Evolutionary conservation across 2,797 vertebrate species (phyloP).

Genomic region (Iguana delicatissima): DNA sequence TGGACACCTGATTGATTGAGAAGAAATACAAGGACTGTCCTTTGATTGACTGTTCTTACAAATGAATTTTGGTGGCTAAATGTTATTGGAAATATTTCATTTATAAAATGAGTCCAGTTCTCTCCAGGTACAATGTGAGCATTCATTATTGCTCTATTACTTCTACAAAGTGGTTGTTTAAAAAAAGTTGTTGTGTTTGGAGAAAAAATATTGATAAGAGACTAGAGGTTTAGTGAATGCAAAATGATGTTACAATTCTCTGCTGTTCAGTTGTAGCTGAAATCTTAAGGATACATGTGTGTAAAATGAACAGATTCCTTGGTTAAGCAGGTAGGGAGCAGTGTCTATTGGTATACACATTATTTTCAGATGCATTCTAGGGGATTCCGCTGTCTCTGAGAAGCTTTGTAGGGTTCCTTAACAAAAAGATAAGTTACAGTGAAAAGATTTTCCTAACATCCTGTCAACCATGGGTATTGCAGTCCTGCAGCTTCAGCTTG

Average conservation of each 20-base stretch:
- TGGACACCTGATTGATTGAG: background rate
- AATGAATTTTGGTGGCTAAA: background rate
- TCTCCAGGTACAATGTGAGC: background rate
- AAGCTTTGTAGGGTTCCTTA: background rate
- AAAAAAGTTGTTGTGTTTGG: rapidly evolving
- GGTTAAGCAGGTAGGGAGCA: background rate
- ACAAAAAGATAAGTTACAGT: background rate
- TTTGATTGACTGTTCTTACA: background rate
- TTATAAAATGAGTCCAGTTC: background rate
- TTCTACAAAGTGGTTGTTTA: rapidly evolving
- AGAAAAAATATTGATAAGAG: background rate
- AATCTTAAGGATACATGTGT: rapidly evolving
- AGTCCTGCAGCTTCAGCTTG: background rate
- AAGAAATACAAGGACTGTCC: background rate
- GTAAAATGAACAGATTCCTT: background rate
- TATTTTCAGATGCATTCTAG: slow-evolving; percentile 1
- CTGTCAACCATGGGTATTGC: background rate
- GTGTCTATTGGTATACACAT: background rate
- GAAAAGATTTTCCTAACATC: background rate
- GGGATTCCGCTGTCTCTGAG: background rate
- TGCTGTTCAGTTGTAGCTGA: background rate
- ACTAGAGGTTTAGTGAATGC: background rate
- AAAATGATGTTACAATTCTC: background rate
- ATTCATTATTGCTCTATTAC: background rate
- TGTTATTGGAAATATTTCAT: background rate